Evolutionary conservation across 37 sponge, comb jelly and placozoan species (phyloP).

Genomic region (Halichondria panicea): DNA sequence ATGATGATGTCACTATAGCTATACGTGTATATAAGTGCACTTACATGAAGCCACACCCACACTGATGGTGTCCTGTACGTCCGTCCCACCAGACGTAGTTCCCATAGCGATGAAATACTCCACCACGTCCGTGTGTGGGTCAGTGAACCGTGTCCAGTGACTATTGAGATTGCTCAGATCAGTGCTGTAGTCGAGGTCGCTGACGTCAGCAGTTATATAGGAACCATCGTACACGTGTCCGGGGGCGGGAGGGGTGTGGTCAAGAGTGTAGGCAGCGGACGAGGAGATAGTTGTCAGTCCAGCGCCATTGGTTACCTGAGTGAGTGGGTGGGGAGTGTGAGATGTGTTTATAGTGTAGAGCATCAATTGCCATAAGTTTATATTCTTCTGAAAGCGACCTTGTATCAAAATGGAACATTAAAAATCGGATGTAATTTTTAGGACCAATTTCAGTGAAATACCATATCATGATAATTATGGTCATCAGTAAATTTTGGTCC

Average conservation of each 20-base stretch:
- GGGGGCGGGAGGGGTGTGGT: constrained; percentile 64
- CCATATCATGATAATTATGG: no score
- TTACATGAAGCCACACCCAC: constrained; percentile 46
- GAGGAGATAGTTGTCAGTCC: constrained; percentile 35
- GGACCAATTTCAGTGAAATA: no score
- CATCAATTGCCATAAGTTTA: no score
- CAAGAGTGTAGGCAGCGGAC: constrained; percentile 53
- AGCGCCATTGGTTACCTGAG: constrained; percentile 70
- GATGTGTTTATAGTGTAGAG: no score
- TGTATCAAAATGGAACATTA: no score
- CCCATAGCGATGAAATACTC: constrained; percentile 72
- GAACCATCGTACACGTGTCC: constrained; percentile 66
- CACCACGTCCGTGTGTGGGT: constrained; percentile 45
- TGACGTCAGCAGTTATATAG: neutral
- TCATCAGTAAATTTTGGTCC: no score
- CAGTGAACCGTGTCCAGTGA: constrained; percentile 66
- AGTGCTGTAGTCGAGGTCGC: constrained; percentile 67
- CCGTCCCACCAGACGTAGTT: constrained; percentile 39
- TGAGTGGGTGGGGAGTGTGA: no score
- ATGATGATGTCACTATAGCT: neutral
- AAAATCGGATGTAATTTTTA: neutral
- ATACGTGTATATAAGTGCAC: neutral
- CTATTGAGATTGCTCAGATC: constrained; percentile 10
- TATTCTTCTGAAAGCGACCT: no score
- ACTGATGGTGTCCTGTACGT: constrained; percentile 40